These are phyloP conservation scores for Timandra comae DNA, from an alignment of 2,888 invertebrate species.

Conservation along the genomic window DNA sequence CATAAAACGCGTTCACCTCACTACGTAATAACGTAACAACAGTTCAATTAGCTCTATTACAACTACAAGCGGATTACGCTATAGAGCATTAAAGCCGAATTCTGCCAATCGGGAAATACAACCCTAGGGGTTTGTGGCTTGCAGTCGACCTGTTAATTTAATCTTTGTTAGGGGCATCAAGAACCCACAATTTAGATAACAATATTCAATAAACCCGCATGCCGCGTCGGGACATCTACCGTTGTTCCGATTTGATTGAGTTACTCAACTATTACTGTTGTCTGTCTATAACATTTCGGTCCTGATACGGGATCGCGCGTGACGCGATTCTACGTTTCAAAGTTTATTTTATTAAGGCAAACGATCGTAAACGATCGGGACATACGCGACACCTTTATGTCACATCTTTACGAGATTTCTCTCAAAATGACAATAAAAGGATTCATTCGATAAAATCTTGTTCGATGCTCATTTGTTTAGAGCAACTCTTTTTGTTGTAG, in stretches of 20 bases:
- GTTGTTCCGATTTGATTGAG: constrained; percentile 64
- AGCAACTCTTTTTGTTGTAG: no score
- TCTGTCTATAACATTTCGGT: constrained; percentile 31
- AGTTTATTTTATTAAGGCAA: constrained; percentile 29
- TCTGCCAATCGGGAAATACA: constrained; percentile 50
- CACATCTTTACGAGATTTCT: constrained; percentile 8
- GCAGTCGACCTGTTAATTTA: constrained; percentile 64
- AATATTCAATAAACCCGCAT: constrained; percentile 65
- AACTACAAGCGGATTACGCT: constrained; percentile 55
- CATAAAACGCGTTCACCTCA: constrained; percentile 15
- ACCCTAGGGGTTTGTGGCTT: constrained; percentile 34
- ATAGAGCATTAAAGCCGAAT: constrained; percentile 46
- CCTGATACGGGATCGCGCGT: constrained; percentile 32
- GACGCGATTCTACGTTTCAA: constrained; percentile 32
- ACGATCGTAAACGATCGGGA: constrained; percentile 28
- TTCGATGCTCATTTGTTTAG: constrained; percentile 11
- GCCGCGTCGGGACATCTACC: constrained; percentile 42
- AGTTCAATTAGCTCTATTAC: constrained; percentile 62
- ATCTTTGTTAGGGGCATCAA: constrained; percentile 63
- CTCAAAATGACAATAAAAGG: no score
- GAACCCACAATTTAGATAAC: constrained; percentile 65
- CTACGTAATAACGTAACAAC: constrained; percentile 31
- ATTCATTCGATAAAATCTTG: constrained; percentile 1
- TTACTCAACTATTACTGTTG: constrained; percentile 53
- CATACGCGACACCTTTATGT: constrained; percentile 16